Evolutionary conservation across 92 coral and sea anemone species (phyloP).

Genomic region (Porites divaricata): DNA sequence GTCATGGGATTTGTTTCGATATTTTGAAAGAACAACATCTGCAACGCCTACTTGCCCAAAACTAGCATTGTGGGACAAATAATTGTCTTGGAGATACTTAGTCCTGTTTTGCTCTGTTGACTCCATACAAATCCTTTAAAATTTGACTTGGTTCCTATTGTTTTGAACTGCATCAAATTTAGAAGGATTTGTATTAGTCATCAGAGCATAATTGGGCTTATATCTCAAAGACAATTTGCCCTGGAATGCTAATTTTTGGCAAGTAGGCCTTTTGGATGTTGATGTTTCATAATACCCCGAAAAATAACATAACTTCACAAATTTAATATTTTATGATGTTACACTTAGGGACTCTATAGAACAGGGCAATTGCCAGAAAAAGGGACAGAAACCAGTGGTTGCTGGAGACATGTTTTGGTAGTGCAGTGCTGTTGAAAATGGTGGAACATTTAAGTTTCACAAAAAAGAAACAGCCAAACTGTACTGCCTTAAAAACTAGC

Average conservation of each 20-base stretch:
- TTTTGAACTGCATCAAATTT: neutral
- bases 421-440: too few species aligned
- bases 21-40: conserved; percentile 4
- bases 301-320: neutral
- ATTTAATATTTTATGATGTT: too few species aligned
- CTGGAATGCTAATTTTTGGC: neutral
- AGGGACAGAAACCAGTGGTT: too few species aligned
- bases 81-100: neutral
- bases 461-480: too few species aligned
- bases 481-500: too few species aligned
- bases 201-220: neutral
- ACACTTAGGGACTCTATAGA: too few species aligned
- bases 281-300: neutral
- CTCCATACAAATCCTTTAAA: neutral
- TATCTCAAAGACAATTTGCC: too few species aligned
- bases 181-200: neutral
- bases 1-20: neutral
- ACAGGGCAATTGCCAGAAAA: too few species aligned
- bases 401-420: too few species aligned
- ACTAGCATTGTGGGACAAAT: conserved; percentile 5
- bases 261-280: neutral
- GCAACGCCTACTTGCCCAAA: neutral
- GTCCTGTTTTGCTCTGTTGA: neutral
- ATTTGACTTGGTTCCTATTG: neutral
- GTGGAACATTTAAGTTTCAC: too few species aligned